Percentiles rank a stretch among this genome's conserved stretches.
phyloP scores from a whole-genome alignment of 2,113 vertebrate genomes.

The Callopanchax toddi region DNA sequence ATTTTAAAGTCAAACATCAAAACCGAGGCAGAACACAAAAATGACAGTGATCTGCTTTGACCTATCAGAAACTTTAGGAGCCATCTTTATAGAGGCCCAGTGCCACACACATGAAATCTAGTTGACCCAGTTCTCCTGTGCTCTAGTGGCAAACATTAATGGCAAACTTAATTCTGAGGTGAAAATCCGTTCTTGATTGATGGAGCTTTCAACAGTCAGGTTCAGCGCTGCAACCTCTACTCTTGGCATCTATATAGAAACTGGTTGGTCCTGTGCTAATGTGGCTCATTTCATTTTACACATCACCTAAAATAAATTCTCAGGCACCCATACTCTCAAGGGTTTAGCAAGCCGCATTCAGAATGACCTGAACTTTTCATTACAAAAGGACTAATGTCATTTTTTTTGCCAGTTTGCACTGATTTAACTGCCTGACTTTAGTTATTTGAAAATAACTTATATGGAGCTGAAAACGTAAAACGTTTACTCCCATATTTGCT shows the following conservation, averaged over 20 bases:
- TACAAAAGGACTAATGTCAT: conserved; percentile 36
- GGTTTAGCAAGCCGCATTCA: conserved; percentile 54
- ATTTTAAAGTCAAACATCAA: conserved; percentile 57
- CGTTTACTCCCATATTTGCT: not conserved
- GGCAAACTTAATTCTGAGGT: conserved; percentile 71
- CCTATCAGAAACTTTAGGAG: conserved; percentile 56
- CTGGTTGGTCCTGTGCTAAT: conserved; percentile 77
- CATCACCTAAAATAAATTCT: conserved; percentile 70
- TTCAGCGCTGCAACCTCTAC: conserved; percentile 65
- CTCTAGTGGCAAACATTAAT: conserved; percentile 68
- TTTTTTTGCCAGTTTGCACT: conserved; percentile 40
- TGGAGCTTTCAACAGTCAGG: conserved; percentile 76
- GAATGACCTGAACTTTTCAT: conserved; percentile 67
- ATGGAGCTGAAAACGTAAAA: conserved; percentile 9
- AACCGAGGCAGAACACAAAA: conserved; percentile 30
- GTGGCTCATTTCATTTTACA: conserved; percentile 74
- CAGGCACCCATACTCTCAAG: conserved; percentile 41
- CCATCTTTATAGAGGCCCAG: conserved; percentile 27
- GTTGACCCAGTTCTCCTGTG: conserved; percentile 77
- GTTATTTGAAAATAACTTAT: conserved; percentile 2
- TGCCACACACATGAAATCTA: conserved; percentile 42
- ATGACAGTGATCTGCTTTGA: conserved; percentile 59
- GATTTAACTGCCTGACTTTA: conserved; percentile 35
- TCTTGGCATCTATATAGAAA: conserved; percentile 67
- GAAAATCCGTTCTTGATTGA: conserved; percentile 76